Base-by-base conservation (phyloP, 37 sponge, comb jelly and placozoan species). In the Crambe crambe region DNA sequence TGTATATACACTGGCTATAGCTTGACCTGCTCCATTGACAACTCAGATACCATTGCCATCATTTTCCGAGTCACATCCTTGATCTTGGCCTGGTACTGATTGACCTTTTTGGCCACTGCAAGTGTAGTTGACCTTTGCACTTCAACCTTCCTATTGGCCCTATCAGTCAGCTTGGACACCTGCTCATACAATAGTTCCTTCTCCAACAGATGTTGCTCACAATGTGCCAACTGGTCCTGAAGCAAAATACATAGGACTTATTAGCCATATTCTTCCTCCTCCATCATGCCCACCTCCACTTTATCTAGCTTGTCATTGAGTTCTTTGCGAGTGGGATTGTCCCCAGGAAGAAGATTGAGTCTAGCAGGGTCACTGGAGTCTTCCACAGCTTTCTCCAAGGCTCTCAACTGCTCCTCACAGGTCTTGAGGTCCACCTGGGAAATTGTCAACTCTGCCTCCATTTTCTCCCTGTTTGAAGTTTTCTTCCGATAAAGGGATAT, bases 21-120 rank as follows among this genome's bases (percentile, higher is more conserved):
- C n/a, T n/a, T n/a, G 40, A 92, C 97, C 89, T 95, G 96, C 21
- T 89, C 80, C 97, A 98, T 94, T 35, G 97, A 88, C 17, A 98
- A 80, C 47, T 98, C 97, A 3, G 99, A 96, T 21, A 98, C 87
- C 0, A 92, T 65, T 15, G 97, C 92, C 99, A 96, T 98, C 86
- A 94, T 94, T 80, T 96, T 98, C 36, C 85, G 79, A 15, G 95
- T 96, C 27, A 82, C 51, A 9, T 96, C 97, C 56, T 91, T 91
- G 47, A 98, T 86, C 68, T 87, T 89, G 12, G 81, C 41, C 69
- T 98, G 94, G 72, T 90, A 93, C 4, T 77, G 67, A 39, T 76
- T 87, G 2, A 92, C 97, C 78, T 88, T 69, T 34, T 62, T 60
- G 61, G 74, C 85, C 57, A 87, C 67, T 36, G 73, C 42, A 25